Percentiles rank a stretch among this genome's conserved stretches.
Evolutionary conservation across 1,140 invertebrate genomes (phyloP).

Genomic region (Drosophila rufa): DNA sequence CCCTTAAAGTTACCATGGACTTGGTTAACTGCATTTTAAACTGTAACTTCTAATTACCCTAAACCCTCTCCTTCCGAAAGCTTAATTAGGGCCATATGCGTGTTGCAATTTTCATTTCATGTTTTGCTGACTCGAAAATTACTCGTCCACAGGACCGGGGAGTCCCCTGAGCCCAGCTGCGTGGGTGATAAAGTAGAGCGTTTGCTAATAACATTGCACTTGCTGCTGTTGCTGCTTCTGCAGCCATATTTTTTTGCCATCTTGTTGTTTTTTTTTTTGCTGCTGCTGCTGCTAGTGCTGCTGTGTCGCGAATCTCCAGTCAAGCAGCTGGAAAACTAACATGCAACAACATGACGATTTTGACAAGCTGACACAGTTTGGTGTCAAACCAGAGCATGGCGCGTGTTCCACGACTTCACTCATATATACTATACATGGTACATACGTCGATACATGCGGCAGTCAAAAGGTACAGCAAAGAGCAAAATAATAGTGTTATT

Average conservation of each 20-base stretch:
- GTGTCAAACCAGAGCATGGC: constrained; percentile 70
- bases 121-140: constrained; percentile 31
- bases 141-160: constrained; percentile 2
- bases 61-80: neutral
- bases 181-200: constrained; percentile 37
- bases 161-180: constrained; percentile 9
- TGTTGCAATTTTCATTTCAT: constrained; percentile 27
- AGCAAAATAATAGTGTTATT: neutral
- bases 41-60: constrained; percentile 18
- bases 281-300: constrained; percentile 4
- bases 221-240: constrained; percentile 12
- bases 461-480: neutral
- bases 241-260: constrained; percentile 1
- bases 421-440: constrained; percentile 18
- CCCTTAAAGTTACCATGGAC: neutral
- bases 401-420: constrained; percentile 36
- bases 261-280: constrained; percentile 15
- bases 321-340: constrained; percentile 78
- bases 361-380: constrained; percentile 82
- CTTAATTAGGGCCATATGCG: constrained; percentile 30
- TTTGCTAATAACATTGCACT: constrained; percentile 62
- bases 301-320: constrained; percentile 56
- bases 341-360: constrained; percentile 79
- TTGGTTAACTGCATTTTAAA: constrained; percentile 10
- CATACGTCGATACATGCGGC: neutral